Conservation (phyloP, 1,140 invertebrate species). For the Aphaenogaster floridana region DNA sequence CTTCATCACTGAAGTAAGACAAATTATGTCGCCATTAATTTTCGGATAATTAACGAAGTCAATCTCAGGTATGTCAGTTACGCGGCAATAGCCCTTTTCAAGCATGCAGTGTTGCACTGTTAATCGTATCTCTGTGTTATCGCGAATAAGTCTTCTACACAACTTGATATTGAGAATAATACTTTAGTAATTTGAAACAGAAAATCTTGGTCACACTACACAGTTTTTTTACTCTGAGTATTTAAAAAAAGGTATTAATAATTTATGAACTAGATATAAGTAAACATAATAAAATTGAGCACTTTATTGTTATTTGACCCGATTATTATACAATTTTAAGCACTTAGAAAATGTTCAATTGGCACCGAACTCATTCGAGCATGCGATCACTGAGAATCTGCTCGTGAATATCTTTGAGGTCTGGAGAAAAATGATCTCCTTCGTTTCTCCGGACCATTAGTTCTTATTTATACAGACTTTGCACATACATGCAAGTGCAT, state of each 20-base stretch:
- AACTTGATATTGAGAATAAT: slow-evolving; percentile 19
- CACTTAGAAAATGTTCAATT: slow-evolving; percentile 21
- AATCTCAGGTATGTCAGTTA: slow-evolving; percentile 11
- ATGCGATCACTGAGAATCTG: slow-evolving; percentile 46
- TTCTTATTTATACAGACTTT: neutral
- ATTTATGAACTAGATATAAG: neutral
- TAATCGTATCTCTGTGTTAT: neutral
- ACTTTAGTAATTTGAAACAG: slow-evolving; percentile 3
- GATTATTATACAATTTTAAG: slow-evolving; percentile 44
- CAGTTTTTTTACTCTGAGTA: neutral
- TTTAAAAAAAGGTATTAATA: neutral
- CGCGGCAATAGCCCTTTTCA: slow-evolving; percentile 47
- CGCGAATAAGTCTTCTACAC: neutral
- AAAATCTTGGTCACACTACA: neutral
- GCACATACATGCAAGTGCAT: neutral
- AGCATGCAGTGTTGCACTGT: slow-evolving; percentile 18
- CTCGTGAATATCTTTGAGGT: neutral
- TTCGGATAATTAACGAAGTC: slow-evolving; percentile 50
- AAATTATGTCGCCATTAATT: slow-evolving; percentile 50
- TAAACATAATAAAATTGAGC: neutral
- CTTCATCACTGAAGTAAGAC: slow-evolving; percentile 37
- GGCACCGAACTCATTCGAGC: slow-evolving; percentile 6
- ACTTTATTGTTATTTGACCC: neutral
- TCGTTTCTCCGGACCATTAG: slow-evolving; percentile 22
- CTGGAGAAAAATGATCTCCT: slow-evolving; percentile 60